phyloP scores from a whole-genome alignment of 2,888 invertebrate species.

The Acanthopleura granulata region DNA sequence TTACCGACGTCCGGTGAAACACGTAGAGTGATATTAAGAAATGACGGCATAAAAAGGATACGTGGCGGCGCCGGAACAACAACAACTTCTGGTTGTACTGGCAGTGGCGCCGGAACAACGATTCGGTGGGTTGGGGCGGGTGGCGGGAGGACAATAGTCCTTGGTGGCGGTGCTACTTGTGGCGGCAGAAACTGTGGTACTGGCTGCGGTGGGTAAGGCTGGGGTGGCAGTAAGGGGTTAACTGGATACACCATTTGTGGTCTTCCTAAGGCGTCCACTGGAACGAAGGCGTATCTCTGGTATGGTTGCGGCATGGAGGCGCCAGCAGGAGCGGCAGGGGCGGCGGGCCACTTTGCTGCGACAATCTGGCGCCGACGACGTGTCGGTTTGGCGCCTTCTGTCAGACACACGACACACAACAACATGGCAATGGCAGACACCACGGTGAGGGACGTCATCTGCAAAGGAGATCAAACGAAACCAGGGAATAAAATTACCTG shows the following conservation, averaged over 20 bases:
- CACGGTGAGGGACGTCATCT: no score
- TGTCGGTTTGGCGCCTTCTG: background rate
- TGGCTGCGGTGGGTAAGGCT: background rate
- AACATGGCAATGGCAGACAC: no score
- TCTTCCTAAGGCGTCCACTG: background rate
- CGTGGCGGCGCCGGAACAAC: background rate
- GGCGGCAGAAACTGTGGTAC: background rate
- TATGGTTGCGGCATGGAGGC: background rate
- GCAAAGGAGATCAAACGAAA: no score
- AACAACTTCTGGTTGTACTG: background rate
- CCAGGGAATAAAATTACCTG: no score
- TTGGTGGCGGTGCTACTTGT: background rate
- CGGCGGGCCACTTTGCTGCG: background rate
- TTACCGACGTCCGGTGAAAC: no score
- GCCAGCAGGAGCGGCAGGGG: background rate
- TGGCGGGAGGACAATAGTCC: background rate
- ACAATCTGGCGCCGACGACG: background rate
- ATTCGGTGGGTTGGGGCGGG: background rate
- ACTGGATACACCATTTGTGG: background rate
- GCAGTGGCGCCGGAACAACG: background rate
- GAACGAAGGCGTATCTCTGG: constrained; percentile 4
- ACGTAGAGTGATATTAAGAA: no score
- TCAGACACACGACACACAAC: background rate
- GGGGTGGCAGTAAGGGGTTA: background rate
- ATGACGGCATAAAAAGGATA: background rate